Evolutionary conservation across 2,888 invertebrate genomes (phyloP).

Genomic region (Cosmorhoe ocellata): DNA sequence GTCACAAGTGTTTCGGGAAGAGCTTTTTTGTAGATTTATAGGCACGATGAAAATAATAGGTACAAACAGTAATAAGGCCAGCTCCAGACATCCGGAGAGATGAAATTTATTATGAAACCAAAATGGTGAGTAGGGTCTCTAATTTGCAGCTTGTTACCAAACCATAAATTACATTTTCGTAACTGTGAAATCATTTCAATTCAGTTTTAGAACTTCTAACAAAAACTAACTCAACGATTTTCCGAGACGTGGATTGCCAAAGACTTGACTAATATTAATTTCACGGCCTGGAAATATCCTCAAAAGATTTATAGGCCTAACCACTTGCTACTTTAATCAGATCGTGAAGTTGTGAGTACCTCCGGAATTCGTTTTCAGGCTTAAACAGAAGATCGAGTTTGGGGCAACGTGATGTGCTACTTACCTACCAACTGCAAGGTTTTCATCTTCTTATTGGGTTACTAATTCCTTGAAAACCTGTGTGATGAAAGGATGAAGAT

Average conservation of each 20-base stretch:
- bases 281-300: constrained; percentile 31
- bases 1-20: constrained; percentile 38
- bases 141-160: constrained; percentile 1
- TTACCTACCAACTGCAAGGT: no score
- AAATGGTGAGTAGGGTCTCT: no score
- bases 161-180: neutral
- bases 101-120: neutral
- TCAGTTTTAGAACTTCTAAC: constrained; percentile 4
- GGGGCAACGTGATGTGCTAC: constrained; percentile 6
- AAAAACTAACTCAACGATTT: constrained; percentile 23
- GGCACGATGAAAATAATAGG: constrained; percentile 12
- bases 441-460: no score
- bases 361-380: constrained; percentile 23
- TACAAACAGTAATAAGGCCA: neutral
- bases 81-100: neutral
- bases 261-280: constrained; percentile 31
- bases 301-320: constrained; percentile 33
- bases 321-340: constrained; percentile 29
- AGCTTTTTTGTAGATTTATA: constrained; percentile 25
- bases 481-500: no score
- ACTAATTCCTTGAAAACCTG: no score
- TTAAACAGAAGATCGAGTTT: constrained; percentile 8
- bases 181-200: constrained; percentile 1
- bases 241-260: constrained; percentile 21
- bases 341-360: constrained; percentile 29